Conservation (phyloP, 2,797 vertebrate genomes). For the Argya squamiceps region DNA sequence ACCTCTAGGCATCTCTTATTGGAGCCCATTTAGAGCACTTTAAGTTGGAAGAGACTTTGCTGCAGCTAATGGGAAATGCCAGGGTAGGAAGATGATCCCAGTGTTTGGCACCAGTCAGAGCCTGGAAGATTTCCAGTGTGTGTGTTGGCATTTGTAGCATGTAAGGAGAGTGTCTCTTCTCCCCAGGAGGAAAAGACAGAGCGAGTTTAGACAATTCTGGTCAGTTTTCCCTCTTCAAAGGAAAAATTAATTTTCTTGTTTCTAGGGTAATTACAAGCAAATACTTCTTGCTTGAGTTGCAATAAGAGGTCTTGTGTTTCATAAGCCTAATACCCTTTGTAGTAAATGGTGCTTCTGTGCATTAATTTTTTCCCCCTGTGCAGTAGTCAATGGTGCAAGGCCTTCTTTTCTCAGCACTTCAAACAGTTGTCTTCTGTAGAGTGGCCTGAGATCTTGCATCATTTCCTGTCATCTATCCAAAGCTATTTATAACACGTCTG, state of each 20-base stretch:
- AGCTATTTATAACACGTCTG: conserved; percentile 45
- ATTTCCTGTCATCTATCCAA: conserved; percentile 57
- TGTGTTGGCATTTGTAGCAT: not conserved
- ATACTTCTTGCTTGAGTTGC: not conserved
- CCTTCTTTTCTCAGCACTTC: not conserved
- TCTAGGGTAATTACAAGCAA: not conserved
- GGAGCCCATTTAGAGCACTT: conserved; percentile 12
- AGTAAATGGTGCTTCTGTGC: not conserved
- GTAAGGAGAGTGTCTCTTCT: not conserved
- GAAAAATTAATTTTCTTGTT: not conserved
- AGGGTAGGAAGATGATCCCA: conserved; percentile 15
- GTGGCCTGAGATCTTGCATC: conserved; percentile 46
- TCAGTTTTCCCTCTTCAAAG: not conserved
- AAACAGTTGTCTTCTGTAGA: conserved; percentile 28
- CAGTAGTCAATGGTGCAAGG: not conserved
- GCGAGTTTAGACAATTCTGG: not conserved
- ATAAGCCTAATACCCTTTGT: not conserved
- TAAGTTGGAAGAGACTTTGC: conserved; percentile 4
- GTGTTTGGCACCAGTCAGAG: not conserved
- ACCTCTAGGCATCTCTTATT: not conserved
- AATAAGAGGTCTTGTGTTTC: not conserved
- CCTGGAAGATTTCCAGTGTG: not conserved
- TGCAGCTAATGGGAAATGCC: conserved; percentile 20
- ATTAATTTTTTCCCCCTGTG: not conserved
- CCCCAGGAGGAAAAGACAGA: not conserved